A percentile compares a stretch with the other conserved stretches of the same genome.
Conservation (phyloP, 1,140 invertebrate genomes). For the Dysdera silvatica region DNA sequence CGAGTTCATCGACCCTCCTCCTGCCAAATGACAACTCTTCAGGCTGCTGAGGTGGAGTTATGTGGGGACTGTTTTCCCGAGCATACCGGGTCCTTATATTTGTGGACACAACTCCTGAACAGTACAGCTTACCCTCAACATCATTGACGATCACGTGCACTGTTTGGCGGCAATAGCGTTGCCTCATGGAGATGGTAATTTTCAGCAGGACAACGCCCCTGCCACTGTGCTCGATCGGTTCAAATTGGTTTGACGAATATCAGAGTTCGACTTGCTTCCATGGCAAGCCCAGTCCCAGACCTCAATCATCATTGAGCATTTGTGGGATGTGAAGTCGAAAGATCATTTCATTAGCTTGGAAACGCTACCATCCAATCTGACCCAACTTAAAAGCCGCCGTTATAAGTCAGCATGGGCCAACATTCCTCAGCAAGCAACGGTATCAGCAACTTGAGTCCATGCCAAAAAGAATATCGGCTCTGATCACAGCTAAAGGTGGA, state of each 20-base stretch:
- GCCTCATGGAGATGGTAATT: background rate
- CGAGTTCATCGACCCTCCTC: no score
- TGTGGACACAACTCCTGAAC: no score
- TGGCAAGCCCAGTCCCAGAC: background rate
- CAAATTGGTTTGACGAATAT: background rate
- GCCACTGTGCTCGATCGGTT: background rate
- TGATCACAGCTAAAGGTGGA: conserved; percentile 3
- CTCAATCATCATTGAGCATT: background rate
- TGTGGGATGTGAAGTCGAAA: background rate
- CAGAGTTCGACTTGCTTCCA: background rate
- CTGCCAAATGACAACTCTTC: no score
- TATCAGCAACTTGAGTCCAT: background rate
- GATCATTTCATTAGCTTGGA: background rate
- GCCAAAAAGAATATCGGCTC: conserved; percentile 1
- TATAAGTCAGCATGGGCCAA: background rate
- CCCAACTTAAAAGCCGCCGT: background rate
- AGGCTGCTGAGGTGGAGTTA: no score
- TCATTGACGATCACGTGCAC: background rate
- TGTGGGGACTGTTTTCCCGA: no score
- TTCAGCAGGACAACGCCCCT: background rate
- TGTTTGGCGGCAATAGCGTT: background rate
- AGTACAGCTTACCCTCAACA: conserved; percentile 1
- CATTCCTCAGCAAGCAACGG: background rate
- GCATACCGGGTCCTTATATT: no score
- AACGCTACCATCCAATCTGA: background rate